Conservation (phyloP, 1,140 invertebrate species). For the Drosophila navojoa region DNA sequence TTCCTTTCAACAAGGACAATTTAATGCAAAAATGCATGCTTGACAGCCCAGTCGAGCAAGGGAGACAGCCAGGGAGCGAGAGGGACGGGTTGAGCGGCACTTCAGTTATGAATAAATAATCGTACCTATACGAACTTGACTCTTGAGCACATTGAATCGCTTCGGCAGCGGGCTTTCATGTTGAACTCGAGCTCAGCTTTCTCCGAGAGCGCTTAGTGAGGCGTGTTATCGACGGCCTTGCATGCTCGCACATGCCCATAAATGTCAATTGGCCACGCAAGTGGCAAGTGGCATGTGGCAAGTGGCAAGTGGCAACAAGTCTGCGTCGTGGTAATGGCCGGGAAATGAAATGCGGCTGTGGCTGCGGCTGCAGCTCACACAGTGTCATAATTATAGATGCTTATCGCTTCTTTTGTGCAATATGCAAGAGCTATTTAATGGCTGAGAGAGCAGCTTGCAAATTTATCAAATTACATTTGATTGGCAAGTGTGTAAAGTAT, state of each 20-base stretch:
- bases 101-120: slow-evolving; percentile 76
- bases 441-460: background rate
- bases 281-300: slow-evolving; percentile 25
- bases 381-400: slow-evolving; percentile 56
- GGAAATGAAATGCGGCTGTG: slow-evolving; percentile 54
- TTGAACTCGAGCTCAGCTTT: slow-evolving; percentile 8
- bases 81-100: slow-evolving; percentile 27
- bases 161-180: slow-evolving; percentile 3
- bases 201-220: slow-evolving; percentile 58
- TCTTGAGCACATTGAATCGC: slow-evolving; percentile 29
- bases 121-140: slow-evolving; percentile 31
- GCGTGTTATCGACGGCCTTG: slow-evolving; percentile 68
- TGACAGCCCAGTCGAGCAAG: slow-evolving; percentile 64
- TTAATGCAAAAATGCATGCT: slow-evolving; percentile 76
- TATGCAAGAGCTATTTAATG: slow-evolving; percentile 23
- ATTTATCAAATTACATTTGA: slow-evolving; percentile 9
- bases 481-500: too few relatives aligned
- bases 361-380: slow-evolving; percentile 33
- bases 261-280: slow-evolving; percentile 70
- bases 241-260: slow-evolving; percentile 76
- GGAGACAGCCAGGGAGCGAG: background rate
- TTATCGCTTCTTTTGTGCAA: slow-evolving; percentile 38
- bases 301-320: slow-evolving; percentile 40
- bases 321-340: slow-evolving; percentile 34
- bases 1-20: slow-evolving; percentile 78